A percentile compares a stretch with the other conserved stretches of the same genome.
Conservation (phyloP, 2,113 vertebrate species). For the Cyphomyrus discorhynchus region DNA sequence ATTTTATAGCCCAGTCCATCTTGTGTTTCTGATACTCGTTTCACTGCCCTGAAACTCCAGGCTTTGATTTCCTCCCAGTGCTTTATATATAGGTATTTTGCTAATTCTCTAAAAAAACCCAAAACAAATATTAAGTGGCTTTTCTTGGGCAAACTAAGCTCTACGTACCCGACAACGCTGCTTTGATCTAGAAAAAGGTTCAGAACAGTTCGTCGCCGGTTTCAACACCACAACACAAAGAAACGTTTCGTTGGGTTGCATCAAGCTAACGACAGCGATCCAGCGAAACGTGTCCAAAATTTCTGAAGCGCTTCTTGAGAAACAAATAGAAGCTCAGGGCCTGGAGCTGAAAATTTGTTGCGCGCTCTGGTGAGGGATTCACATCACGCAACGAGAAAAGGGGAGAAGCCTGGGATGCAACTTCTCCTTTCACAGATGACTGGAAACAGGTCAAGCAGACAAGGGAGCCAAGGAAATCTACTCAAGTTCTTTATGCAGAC, state of each 20-base stretch:
- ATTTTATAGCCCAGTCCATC: background rate
- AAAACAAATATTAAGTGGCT: background rate
- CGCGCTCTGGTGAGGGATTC: background rate
- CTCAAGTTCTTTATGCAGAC: background rate
- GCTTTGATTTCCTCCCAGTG: background rate
- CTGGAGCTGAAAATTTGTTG: background rate
- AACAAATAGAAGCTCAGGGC: background rate
- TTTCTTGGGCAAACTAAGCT: background rate
- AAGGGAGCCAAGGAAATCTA: background rate
- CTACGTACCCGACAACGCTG: background rate
- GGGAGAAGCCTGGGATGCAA: background rate
- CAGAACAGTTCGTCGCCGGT: background rate
- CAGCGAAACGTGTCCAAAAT: background rate
- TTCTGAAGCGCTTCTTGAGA: background rate
- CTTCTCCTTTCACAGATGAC: conserved; percentile 23
- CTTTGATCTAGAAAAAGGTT: background rate
- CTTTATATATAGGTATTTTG: background rate
- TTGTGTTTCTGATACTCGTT: background rate
- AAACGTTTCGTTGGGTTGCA: background rate
- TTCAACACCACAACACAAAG: background rate
- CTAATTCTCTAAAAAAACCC: background rate
- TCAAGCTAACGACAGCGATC: background rate
- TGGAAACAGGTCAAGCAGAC: conserved; percentile 31
- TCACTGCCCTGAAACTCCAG: background rate
- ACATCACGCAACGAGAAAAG: background rate